Conservation (phyloP, 1,140 invertebrate genomes). For the Trichonephila clavipes region DNA sequence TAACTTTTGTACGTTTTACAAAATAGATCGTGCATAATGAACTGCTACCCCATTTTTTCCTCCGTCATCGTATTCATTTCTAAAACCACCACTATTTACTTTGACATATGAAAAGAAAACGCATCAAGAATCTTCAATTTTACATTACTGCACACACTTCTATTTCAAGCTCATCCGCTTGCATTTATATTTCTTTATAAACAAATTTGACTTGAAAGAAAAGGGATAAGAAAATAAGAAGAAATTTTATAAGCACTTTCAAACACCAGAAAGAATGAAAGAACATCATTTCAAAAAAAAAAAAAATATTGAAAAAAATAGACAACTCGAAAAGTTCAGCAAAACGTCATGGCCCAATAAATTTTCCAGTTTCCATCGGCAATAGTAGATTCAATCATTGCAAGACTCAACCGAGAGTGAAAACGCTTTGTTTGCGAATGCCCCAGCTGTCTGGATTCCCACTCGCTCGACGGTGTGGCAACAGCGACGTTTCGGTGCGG, state of each 20-base stretch:
- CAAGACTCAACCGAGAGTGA: conserved; percentile 67
- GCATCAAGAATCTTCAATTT: neutral
- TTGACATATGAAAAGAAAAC: neutral
- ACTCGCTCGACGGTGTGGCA: conserved; percentile 59
- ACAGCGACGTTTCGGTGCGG: conserved; percentile 54
- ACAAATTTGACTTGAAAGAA: conserved; percentile 30
- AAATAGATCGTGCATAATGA: no score
- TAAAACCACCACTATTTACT: conserved; percentile 11
- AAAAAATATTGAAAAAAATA: neutral
- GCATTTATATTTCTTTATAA: neutral
- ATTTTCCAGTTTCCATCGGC: conserved; percentile 56
- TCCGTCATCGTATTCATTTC: no score
- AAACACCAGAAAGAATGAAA: neutral
- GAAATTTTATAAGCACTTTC: neutral
- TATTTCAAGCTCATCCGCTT: neutral
- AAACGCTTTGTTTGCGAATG: conserved; percentile 70
- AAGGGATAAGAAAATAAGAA: neutral
- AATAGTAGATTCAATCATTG: conserved; percentile 66
- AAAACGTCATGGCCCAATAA: conserved; percentile 57
- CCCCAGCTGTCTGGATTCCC: conserved; percentile 61
- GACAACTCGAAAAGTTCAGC: conserved; percentile 9
- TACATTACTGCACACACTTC: neutral
- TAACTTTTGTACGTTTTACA: no score
- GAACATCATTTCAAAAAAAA: neutral
- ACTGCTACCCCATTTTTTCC: no score